These are phyloP conservation scores for Gallinago stenura DNA, from an alignment of 2,797 vertebrate genomes.

Conservation along the genomic window DNA sequence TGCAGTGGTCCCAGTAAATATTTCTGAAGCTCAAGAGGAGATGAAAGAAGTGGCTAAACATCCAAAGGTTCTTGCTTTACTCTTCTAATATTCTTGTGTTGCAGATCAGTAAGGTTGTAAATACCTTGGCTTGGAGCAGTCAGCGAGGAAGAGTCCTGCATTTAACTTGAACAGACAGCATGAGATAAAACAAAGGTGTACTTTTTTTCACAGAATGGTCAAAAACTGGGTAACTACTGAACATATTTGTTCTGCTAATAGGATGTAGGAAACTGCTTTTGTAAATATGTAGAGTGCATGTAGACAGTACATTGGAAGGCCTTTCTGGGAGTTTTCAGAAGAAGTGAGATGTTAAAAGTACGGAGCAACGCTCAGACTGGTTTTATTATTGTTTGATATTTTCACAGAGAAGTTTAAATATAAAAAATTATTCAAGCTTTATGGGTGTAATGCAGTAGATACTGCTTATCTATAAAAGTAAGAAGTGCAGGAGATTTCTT, in stretches of 20 bases:
- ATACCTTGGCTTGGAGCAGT: not conserved
- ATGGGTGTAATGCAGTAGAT: not conserved
- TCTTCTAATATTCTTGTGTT: not conserved
- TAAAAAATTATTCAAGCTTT: not conserved
- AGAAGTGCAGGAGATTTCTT: not conserved
- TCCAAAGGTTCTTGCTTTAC: slow-evolving; percentile 87
- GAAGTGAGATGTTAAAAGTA: not conserved
- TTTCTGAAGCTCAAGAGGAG: slow-evolving; percentile 89
- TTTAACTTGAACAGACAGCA: not conserved
- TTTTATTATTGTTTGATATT: not conserved
- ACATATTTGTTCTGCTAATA: not conserved
- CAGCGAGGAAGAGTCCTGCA: not conserved
- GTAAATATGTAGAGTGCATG: not conserved
- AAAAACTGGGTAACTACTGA: not conserved
- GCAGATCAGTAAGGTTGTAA: not conserved
- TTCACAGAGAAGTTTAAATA: not conserved
- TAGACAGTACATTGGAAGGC: not conserved
- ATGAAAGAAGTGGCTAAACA: slow-evolving; percentile 94
- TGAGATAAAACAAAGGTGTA: not conserved
- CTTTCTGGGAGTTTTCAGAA: not conserved
- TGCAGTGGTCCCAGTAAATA: slow-evolving; percentile 86
- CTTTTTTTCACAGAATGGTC: not conserved
- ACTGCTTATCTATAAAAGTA: not conserved
- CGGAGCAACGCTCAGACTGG: not conserved
- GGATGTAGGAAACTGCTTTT: not conserved